A percentile compares a stretch with the other conserved stretches of the same genome.
Evolutionary conservation across 2,113 vertebrate species (phyloP).

Genomic region (Nerophis ophidion): DNA sequence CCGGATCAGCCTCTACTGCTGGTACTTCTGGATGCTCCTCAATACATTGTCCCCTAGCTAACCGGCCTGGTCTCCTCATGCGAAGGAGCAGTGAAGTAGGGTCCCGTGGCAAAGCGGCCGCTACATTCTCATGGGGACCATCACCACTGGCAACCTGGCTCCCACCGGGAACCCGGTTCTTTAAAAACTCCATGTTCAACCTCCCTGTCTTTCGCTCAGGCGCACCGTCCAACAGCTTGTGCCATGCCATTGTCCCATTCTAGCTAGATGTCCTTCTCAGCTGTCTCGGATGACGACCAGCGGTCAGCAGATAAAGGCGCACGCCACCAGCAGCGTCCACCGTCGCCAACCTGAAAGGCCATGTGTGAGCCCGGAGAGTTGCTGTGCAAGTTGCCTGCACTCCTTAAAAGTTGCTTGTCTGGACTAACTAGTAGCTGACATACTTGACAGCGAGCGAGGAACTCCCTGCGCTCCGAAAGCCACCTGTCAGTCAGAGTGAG

Average conservation of each 20-base stretch:
- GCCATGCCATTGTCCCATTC: slow-evolving; percentile 19
- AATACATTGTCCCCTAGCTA: slow-evolving; percentile 76
- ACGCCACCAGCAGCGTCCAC: slow-evolving; percentile 10
- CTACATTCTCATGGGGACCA: slow-evolving; percentile 57
- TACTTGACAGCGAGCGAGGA: slow-evolving; percentile 10
- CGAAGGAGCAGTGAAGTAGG: slow-evolving; percentile 79
- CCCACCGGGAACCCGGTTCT: slow-evolving; percentile 78
- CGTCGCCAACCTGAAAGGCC: slow-evolving; percentile 3
- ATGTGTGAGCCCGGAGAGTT: slow-evolving; percentile 6
- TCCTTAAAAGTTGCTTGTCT: slow-evolving; percentile 25
- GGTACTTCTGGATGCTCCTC: slow-evolving; percentile 57
- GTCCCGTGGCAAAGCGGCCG: slow-evolving; percentile 54
- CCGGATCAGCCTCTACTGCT: slow-evolving; percentile 6
- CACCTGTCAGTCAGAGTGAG: slow-evolving; percentile 55
- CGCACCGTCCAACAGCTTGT: slow-evolving; percentile 19
- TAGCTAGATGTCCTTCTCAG: slow-evolving; percentile 8
- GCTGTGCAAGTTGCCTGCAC: slow-evolving; percentile 14
- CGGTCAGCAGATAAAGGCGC: neutral
- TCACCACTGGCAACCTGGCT: slow-evolving; percentile 67
- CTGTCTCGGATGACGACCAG: slow-evolving; percentile 26
- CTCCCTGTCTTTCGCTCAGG: slow-evolving; percentile 33
- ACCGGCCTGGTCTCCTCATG: slow-evolving; percentile 77
- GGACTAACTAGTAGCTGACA: slow-evolving; percentile 11
- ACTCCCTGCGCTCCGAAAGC: slow-evolving; percentile 20
- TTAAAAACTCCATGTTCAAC: slow-evolving; percentile 86